Evolutionary conservation across 1,140 invertebrate genomes (phyloP), one percentile per base, ranked within the genome.

Genomic region (Cotesia chilonis): DNA sequence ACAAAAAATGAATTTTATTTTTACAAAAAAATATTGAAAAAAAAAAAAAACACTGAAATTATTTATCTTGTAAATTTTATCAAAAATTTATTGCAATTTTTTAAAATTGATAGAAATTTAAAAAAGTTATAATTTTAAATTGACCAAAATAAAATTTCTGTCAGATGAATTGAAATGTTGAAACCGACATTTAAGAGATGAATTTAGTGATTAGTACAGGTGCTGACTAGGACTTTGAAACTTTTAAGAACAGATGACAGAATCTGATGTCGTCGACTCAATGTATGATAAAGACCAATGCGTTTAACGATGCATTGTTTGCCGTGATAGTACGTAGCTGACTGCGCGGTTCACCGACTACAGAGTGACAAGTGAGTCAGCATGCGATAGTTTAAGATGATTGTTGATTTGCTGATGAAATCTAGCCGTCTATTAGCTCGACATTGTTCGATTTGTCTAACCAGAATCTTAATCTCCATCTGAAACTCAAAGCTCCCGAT

Each of bases 281-380:
- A 47, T 10, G 5, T 47, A 47, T 47, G 41, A 41, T 70, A 37
- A 72, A 60, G 47, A 36, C 64, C 55, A 63, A 71, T 73, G 71
- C 54, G 68, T 72, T 73, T 75, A 75, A 73, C 71, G 71, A 75
- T 72, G 74, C 74, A 75, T 75, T 75, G 74, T 75, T 75, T 75
- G 74, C 71, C 59, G 37, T 63, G 38, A 73, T 63, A 63, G 41
- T 60, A 72, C 51, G 59, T 64, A 52, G 74, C 74, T 75, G 74
- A 75, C 70, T 54, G 35, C 17, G 65, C 55, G 57, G 66, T 72
- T 65, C 35, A 52, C 10, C 54, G 4, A n/a, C 4, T 10, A 12
- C 4, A 36, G 4, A 37, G 14, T 10, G 36, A 37, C 60, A 12
- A 20, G 35, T 38, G 36, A 68, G 66, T 54, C 51, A 55, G 66